phyloP scores from a whole-genome alignment of 1,140 invertebrate genomes.

The Hycleus cichorii region DNA sequence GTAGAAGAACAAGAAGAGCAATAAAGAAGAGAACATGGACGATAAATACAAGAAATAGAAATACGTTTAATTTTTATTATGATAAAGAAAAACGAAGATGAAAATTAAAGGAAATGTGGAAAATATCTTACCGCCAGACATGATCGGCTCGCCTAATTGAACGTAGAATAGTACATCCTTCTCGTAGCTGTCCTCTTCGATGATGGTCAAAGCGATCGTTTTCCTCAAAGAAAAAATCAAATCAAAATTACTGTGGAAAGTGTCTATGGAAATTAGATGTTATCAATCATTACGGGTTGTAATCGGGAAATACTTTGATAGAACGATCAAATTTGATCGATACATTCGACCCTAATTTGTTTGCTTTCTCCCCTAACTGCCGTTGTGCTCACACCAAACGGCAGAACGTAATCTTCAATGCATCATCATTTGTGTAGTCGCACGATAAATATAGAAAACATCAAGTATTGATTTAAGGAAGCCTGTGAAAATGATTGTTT shows the following conservation, averaged over 20 bases:
- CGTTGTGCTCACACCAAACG: too few species aligned
- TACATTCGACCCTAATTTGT: too few species aligned
- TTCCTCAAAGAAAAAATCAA: slow-evolving; percentile 64
- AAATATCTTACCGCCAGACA: slow-evolving; percentile 68
- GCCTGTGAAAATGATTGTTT: too few species aligned
- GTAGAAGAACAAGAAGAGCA: slow-evolving; percentile 21
- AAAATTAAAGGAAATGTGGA: background rate
- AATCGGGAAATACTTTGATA: too few species aligned
- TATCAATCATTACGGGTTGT: too few species aligned
- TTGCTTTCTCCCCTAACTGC: too few species aligned
- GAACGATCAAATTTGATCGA: too few species aligned
- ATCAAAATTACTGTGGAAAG: too few species aligned
- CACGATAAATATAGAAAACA: too few species aligned
- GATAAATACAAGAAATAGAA: slow-evolving; percentile 23
- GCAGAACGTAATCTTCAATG: too few species aligned
- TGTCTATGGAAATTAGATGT: background rate
- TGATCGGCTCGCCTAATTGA: slow-evolving; percentile 78
- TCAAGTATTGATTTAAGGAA: too few species aligned
- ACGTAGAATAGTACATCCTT: slow-evolving; percentile 93
- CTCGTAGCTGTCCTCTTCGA: slow-evolving; percentile 97
- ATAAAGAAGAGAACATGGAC: slow-evolving; percentile 24
- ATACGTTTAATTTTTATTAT: slow-evolving; percentile 3
- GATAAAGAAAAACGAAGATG: slow-evolving; percentile 12
- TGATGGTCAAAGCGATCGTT: slow-evolving; percentile 74
- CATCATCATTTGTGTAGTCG: too few species aligned